Evolutionary conservation across 2,797 vertebrate genomes (phyloP), one percentile per base, ranked within the genome.

Genomic region (Pseudochromis fuscus): DNA sequence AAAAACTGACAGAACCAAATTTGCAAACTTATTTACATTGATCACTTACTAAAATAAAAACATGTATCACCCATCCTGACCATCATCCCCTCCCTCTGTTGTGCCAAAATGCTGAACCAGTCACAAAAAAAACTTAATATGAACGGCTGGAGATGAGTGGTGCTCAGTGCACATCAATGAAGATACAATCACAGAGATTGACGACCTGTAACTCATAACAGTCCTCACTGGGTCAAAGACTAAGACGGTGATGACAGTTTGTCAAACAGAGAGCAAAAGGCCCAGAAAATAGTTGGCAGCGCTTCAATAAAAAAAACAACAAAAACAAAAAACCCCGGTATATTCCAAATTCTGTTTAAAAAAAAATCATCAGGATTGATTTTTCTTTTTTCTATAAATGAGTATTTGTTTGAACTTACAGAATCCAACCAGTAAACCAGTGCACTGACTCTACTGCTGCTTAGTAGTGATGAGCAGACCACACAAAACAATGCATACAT

Each of bases 21-120:
- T 46, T 60, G 49, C 61, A 58, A 89, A 87, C 64, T 21, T 89
- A 87, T 91, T 88, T 89, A 91, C 84, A 89, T 44, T 57, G 60
- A 90, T 87, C 75, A 72, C 23, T 73, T 71, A 71, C 59, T 77
- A 69, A 87, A 87, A 90, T 33, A 84, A 56, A 86, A 85, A 85
- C 53, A 66, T 19, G 64, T 24, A 45, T 51, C 27, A n/a, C 45
- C 50, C 35, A n/a, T n/a, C n/a, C n/a, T n/a, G n/a, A n/a, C n/a
- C n/a, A n/a, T 61, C 44, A 33, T 66, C 3, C 55, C 59, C 58
- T 51, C 50, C 6, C 25, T n/a, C 49, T 55, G 18, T 24, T 31
- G n/a, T 35, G 75, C 67, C 35, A 72, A 80, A n/a, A 76, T 9
- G 30, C 28, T 45, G 33, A 83, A 73, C 44, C 33, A 30, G 19